Evolutionary conservation across 2,888 invertebrate genomes (phyloP).

Genomic region (Caradrina kadenii): DNA sequence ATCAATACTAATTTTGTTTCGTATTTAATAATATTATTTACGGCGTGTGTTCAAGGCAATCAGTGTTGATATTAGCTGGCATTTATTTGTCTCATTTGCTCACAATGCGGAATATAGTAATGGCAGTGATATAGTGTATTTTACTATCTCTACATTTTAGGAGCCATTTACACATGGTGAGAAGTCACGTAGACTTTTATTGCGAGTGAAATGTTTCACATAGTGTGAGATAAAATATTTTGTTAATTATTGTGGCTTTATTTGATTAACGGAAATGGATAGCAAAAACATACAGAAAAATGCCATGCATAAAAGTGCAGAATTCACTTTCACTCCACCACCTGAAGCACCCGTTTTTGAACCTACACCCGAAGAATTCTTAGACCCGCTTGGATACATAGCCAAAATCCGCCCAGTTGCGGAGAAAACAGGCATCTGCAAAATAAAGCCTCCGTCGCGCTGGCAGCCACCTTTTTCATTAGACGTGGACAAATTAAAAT

Average conservation of each 20-base stretch:
- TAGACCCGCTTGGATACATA: constrained; percentile 93
- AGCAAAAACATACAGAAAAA: constrained; percentile 88
- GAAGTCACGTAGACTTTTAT: constrained; percentile 87
- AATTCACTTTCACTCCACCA: constrained; percentile 88
- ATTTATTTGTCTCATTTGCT: constrained; percentile 23
- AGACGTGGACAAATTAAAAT: constrained; percentile 92
- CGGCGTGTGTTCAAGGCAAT: constrained; percentile 36
- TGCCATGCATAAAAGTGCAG: constrained; percentile 89
- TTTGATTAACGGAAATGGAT: constrained; percentile 77
- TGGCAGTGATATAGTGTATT: constrained; percentile 58
- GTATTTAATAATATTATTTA: constrained; percentile 28
- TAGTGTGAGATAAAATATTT: constrained; percentile 54
- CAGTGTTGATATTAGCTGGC: constrained; percentile 42
- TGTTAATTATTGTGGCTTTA: constrained; percentile 36
- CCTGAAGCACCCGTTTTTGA: constrained; percentile 93
- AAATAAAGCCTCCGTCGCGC: constrained; percentile 93
- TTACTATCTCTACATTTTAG: constrained; percentile 70
- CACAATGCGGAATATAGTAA: constrained; percentile 45
- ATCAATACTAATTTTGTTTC: constrained; percentile 62
- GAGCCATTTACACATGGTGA: constrained; percentile 89
- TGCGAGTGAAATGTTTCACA: constrained; percentile 62
- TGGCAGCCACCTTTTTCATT: constrained; percentile 96
- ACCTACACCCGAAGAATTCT: constrained; percentile 93
- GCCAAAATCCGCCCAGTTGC: constrained; percentile 93
- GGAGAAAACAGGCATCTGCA: constrained; percentile 94